phyloP scores from a whole-genome alignment of 2,113 vertebrate genomes.

The Entomyzon cyanotis region DNA sequence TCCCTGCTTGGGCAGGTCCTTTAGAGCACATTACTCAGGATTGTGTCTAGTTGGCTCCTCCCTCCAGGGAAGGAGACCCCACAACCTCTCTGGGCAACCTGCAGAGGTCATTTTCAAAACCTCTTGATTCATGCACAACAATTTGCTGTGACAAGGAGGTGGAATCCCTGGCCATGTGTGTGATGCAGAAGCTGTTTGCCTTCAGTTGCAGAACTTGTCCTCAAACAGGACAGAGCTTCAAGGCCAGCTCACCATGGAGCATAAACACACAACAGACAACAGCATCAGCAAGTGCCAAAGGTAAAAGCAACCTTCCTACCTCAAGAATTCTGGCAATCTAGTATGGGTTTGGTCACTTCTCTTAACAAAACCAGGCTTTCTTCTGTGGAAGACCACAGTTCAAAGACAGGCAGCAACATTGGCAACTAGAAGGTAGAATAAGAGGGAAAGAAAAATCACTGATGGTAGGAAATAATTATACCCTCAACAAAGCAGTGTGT shows the following conservation, averaged over 20 bases:
- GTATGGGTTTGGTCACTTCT: neutral
- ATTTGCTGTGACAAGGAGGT: neutral
- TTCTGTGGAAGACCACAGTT: neutral
- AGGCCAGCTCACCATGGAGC: neutral
- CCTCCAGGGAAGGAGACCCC: neutral
- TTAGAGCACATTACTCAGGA: neutral
- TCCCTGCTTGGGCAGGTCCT: neutral
- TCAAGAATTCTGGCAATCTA: neutral
- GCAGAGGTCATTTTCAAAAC: neutral
- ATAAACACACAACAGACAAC: neutral
- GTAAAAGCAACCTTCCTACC: neutral
- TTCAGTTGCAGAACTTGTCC: neutral
- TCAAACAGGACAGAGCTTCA: neutral
- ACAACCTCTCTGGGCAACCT: neutral
- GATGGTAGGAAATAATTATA: neutral
- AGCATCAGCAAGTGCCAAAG: neutral
- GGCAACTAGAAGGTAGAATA: neutral
- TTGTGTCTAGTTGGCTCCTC: no score
- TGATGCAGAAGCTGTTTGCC: neutral
- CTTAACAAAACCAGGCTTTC: neutral
- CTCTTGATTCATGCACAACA: neutral
- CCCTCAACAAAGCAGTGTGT: neutral
- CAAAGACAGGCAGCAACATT: neutral
- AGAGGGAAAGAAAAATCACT: neutral
- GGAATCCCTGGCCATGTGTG: neutral